phyloP scores from a whole-genome alignment of 1,140 invertebrate species.

The Monomorium pharaonis region DNA sequence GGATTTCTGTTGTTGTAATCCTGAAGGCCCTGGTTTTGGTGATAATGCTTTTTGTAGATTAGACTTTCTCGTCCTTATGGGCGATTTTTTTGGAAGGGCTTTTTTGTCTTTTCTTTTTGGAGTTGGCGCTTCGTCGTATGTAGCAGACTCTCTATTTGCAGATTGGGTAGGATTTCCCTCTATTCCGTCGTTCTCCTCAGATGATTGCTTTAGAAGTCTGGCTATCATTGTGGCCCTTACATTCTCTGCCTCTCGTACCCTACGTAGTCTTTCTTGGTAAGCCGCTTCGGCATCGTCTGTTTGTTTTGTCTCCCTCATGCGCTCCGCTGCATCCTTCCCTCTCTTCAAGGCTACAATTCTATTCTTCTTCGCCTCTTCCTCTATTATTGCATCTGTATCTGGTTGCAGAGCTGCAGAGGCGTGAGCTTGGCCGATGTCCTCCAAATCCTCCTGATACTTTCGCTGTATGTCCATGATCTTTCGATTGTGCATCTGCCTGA shows the following conservation, averaged over 20 bases:
- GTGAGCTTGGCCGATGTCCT: conserved; percentile 85
- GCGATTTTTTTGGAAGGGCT: conserved; percentile 62
- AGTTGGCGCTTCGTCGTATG: neutral
- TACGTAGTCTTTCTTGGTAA: conserved; percentile 79
- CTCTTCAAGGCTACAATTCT: conserved; percentile 79
- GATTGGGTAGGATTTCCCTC: neutral
- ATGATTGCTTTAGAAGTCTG: conserved; percentile 66
- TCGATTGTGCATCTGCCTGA: conserved; percentile 81
- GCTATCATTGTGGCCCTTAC: conserved; percentile 81
- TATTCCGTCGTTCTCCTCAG: neutral
- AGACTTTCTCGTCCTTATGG: conserved; percentile 63
- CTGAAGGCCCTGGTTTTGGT: neutral
- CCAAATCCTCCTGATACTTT: conserved; percentile 84
- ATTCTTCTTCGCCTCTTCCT: conserved; percentile 77
- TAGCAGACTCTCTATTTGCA: conserved; percentile 23
- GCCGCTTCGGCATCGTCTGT: conserved; percentile 71
- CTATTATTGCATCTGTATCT: conserved; percentile 76
- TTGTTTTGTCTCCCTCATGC: conserved; percentile 73
- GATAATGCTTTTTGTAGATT: neutral
- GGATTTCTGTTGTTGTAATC: conserved; percentile 38
- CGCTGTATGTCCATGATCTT: conserved; percentile 84
- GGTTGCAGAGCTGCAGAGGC: conserved; percentile 79
- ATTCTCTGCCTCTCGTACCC: conserved; percentile 85
- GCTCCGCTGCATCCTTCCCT: conserved; percentile 80
- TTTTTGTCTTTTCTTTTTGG: conserved; percentile 59